A percentile compares a stretch with the other conserved stretches of the same genome.
phyloP scores from a whole-genome alignment of 2,888 invertebrate species.

The Lysandra bellargus region DNA sequence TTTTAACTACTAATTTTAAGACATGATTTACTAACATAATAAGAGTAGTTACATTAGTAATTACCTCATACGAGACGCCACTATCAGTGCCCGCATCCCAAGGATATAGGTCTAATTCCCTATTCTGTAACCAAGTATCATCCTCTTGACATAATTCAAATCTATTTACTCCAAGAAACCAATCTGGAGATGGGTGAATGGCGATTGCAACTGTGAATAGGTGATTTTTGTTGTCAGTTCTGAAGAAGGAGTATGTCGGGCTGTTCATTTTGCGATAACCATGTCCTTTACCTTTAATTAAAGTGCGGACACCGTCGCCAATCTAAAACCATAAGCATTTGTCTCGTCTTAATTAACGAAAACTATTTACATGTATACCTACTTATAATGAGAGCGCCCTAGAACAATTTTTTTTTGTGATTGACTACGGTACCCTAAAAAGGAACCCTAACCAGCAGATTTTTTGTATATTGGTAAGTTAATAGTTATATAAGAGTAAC shows the following conservation, averaged over 20 bases:
- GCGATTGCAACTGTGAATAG: slow-evolving; percentile 61
- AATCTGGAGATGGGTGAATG: slow-evolving; percentile 88
- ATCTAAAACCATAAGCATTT: slow-evolving; percentile 49
- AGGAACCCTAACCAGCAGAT: too few relatives aligned
- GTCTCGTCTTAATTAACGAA: neutral
- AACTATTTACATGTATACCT: neutral
- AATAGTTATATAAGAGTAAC: too few relatives aligned
- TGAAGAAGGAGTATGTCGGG: slow-evolving; percentile 65
- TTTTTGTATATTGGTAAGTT: too few relatives aligned
- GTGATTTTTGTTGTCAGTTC: slow-evolving; percentile 63
- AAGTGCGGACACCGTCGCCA: slow-evolving; percentile 64
- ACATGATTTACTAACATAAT: too few relatives aligned
- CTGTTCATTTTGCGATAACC: slow-evolving; percentile 63
- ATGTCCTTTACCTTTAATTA: slow-evolving; percentile 72
- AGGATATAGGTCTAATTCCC: slow-evolving; percentile 92
- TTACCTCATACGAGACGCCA: slow-evolving; percentile 94
- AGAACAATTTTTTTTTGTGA: too few relatives aligned
- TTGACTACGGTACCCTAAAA: too few relatives aligned
- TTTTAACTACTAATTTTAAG: too few relatives aligned
- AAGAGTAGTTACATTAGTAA: neutral
- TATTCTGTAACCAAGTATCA: slow-evolving; percentile 92
- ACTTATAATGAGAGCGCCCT: too few relatives aligned
- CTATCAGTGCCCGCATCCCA: slow-evolving; percentile 98
- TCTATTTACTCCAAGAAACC: slow-evolving; percentile 96
- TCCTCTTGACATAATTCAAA: slow-evolving; percentile 92